Evolutionary conservation across 2,888 invertebrate species (phyloP), one percentile per base, ranked within the genome.

Genomic region (Athetis lepigone): DNA sequence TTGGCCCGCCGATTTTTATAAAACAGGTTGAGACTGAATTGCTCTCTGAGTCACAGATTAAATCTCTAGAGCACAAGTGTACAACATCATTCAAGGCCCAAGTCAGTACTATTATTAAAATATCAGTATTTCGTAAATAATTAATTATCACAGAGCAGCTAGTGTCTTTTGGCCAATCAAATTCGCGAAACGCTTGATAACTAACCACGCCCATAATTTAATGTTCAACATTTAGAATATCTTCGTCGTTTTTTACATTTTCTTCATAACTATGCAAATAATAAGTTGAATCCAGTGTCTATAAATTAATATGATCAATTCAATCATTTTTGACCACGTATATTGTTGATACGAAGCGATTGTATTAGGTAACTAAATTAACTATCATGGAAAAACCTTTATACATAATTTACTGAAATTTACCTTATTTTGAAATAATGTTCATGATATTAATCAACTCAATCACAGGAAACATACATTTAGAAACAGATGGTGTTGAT

Each of bases 121-220:
- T 43, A 67, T 42, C 8, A 6, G n/a, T 18, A 11, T 21, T 29
- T 21, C 11, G 13, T 37, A 16, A n/a, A n/a, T n/a, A n/a, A 47
- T 25, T 8, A 47, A 42, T 21, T 42, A 42, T 42, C 42, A 42
- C 11, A 33, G 36, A 19, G 11, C 29, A 36, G 25, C 46, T 25
- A 47, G 56, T 67, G 67, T 37, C 0, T 64, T 68, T 16, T 42
- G 13, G 27, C 47, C 68, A 67, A 57, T 64, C 58, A 37, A 37
- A 5, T 36, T 21, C 16, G 18, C n/a, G 21, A 29, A 39, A 42
- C 25, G 8, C 6, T 55, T 42, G 6, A 25, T 27, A 40, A 4
- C 39, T 36, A 46, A 36, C 13, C 45, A 39, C 60, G 25, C 60
- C 66, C 39, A 39, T 45, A 40, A 36, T 27, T 39, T 6, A 7